Percentiles rank a stretch among this genome's conserved stretches.
Conservation (phyloP, 2,888 invertebrate species). For the Linnaemya tessellans region DNA sequence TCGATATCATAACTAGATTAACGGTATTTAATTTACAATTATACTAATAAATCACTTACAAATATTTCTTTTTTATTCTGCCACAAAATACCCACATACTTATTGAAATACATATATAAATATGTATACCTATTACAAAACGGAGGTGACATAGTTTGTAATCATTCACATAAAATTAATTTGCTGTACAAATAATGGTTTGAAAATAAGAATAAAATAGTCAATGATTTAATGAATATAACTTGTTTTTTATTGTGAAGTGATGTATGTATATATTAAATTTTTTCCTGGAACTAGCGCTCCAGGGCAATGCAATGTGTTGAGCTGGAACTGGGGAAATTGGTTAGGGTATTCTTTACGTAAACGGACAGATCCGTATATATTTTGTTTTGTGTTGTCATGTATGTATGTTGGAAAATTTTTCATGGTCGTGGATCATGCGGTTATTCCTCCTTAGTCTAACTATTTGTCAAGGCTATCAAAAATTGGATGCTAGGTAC, state of each 20-base stretch:
- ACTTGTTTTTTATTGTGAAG: neutral
- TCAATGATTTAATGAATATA: conserved; percentile 37
- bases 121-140: neutral
- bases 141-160: neutral
- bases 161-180: conserved; percentile 11
- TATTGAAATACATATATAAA: neutral
- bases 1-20: neutral
- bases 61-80: neutral
- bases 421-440: too few species aligned
- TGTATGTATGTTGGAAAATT: too few species aligned
- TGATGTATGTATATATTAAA: too few species aligned
- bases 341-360: too few species aligned
- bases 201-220: conserved; percentile 50
- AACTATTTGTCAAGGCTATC: too few species aligned
- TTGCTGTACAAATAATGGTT: conserved; percentile 58
- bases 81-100: neutral
- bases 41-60: neutral
- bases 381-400: too few species aligned
- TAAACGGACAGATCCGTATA: too few species aligned
- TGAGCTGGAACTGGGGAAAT: too few species aligned
- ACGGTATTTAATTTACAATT: neutral
- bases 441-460: too few species aligned
- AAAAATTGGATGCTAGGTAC: too few species aligned
- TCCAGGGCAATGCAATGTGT: too few species aligned
- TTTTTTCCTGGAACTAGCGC: too few species aligned